These are phyloP conservation scores for Natrix natrix DNA, from an alignment of 2,797 vertebrate genomes.

Conservation along the genomic window DNA sequence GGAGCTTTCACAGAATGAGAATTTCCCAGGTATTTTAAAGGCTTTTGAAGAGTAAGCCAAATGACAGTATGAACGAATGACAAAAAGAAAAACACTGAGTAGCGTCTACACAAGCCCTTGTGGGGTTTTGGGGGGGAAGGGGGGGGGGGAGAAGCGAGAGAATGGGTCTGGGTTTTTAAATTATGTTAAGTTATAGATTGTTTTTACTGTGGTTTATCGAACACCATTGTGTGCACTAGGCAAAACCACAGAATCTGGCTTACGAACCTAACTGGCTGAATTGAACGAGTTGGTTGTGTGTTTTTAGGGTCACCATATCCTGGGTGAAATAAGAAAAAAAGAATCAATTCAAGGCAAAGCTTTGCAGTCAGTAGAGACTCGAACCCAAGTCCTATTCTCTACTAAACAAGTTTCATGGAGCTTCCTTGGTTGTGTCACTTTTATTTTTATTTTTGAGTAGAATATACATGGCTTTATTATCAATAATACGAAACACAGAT, in stretches of 20 bases:
- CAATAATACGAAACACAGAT: conserved; percentile 46
- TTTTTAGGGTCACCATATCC: neutral
- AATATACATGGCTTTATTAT: conserved; percentile 1
- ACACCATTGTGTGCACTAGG: neutral
- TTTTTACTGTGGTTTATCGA: neutral
- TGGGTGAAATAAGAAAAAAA: neutral
- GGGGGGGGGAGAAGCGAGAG: neutral
- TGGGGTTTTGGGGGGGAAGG: too few relatives aligned
- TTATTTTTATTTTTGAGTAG: neutral
- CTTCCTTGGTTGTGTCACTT: neutral
- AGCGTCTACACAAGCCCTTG: neutral
- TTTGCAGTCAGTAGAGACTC: neutral
- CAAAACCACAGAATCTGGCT: neutral
- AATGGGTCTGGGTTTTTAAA: neutral
- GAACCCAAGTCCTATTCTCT: neutral
- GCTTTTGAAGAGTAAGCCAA: neutral
- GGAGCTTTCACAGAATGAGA: neutral
- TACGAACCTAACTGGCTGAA: neutral
- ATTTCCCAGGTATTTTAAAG: neutral
- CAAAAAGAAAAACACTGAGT: neutral
- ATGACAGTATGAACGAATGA: neutral
- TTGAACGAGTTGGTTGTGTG: neutral
- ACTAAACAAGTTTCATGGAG: neutral
- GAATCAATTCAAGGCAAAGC: neutral
- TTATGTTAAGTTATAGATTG: neutral